Evolutionary conservation across 2,888 invertebrate genomes (phyloP), one percentile per base, ranked within the genome.

Genomic region (Xanthostigma xanthostigma): DNA sequence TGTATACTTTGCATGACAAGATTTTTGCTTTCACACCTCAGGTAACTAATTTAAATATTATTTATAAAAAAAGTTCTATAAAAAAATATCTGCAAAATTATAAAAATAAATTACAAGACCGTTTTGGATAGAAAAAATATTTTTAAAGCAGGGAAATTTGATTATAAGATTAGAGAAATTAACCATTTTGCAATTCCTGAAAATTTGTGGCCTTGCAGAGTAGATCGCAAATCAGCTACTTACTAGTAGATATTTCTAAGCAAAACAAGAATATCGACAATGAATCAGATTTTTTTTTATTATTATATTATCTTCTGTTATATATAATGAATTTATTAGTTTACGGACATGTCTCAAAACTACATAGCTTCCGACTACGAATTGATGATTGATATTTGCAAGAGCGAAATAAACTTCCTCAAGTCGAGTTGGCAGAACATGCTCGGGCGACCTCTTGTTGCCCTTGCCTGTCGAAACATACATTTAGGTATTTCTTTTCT

Each of bases 1-100:
- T 99, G 53, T 99, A 98, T 68, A 89, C 92, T 2, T 71, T 98
- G 48, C 90, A 93, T 59, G 93, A 96, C 66, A 81, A 88, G 64
- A 93, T 96, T 60, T 93, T 97, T 68, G 96, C 95, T 0, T 99
- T 99, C 66, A 96, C 96, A 6, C 98, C 98, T 41, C 96, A 98
- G 87, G 96, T 96, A 71, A 70, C 65, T 62, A 51, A 6, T 27
- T 27, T 27, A 27, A 27, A 13, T 9, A 12, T 36, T 34, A 35
- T 35, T 14, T 17, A 44, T 12, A 27, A 10, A 39, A 44, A 33
- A 40, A 48, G 41, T 45, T 36, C 34, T 40, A 37, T 38, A 38
- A 41, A 39, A 6, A 27, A 27, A 27, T 27, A 27, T 27, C 3
- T 27, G 27, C 27, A 27, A 27, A 27, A 27, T 27, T 27, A 27